A percentile compares a stretch with the other conserved stretches of the same genome.
Conservation (phyloP, 2,113 vertebrate species). For the Cyanoderma ruficeps region DNA sequence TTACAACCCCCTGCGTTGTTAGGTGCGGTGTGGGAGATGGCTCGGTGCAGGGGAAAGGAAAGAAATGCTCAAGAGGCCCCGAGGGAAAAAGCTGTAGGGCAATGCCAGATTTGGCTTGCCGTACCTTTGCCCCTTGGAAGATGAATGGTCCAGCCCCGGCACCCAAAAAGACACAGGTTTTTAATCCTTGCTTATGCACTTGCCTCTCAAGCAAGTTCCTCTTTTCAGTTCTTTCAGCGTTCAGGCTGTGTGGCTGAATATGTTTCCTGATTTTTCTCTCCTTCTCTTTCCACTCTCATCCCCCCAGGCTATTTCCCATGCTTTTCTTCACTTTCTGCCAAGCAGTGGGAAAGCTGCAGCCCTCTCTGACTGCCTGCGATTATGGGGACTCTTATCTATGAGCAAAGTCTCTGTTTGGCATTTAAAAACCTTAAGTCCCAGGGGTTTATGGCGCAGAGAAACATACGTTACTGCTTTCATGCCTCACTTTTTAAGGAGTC, state of each 20-base stretch:
- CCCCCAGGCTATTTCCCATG: neutral
- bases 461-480: neutral
- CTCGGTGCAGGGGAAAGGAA: neutral
- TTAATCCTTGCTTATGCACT: neutral
- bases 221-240: neutral
- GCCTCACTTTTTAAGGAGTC: neutral
- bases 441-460: neutral
- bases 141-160: neutral
- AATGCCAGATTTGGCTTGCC: neutral
- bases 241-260: neutral
- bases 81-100: neutral
- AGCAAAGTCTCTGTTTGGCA: neutral
- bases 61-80: neutral
- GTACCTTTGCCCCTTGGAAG: neutral
- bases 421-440: neutral
- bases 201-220: neutral
- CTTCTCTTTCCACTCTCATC: neutral
- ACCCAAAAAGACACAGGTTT: neutral
- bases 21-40: neutral
- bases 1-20: neutral
- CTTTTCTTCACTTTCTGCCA: neutral
- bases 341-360: neutral
- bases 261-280: neutral
- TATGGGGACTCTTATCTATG: neutral
- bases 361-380: neutral